Base-by-base conservation (phyloP, 2,888 invertebrate genomes). In the Amphipoea lucens region DNA sequence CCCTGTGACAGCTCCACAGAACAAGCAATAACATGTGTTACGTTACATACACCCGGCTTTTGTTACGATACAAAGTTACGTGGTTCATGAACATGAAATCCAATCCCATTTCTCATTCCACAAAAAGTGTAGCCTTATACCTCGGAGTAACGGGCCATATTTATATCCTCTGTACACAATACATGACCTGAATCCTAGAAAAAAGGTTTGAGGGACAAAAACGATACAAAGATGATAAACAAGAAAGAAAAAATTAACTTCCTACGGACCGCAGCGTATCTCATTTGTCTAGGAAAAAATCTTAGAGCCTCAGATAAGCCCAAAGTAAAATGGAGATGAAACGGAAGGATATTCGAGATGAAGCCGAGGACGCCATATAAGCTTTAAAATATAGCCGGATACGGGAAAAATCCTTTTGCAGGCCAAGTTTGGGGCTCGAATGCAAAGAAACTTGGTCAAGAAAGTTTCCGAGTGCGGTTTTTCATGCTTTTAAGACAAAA, bases 261-360 rank as follows among this genome's bases (percentile, higher is more conserved):
- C 84, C 84, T 88, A 78, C 84, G 85, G 89, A 91, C 90, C 88
- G 87, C 85, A 86, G 86, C 89, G 89, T 90, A 92, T 92, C 91
- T 92, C 92, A 94, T 94, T 94, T 94, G 91, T 94, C 93, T 91
- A 90, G 88, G 90, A 91, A 92, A 94, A 93, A 92, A 92, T 91
- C 92, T 92, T 91, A 88, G 88, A 88, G 90, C 92, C 92, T 92
- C 93, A 93, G 93, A 93, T 94, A 92, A 93, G 93, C 92, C 91
- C 91, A 93, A 93, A 94, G 94, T 94, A 95, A 95, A 95, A 95
- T 95, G 93, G 92, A 95, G 94, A 95, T 94, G 93, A 93, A 95
- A 94, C 93, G 93, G 88, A 94, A 92, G 93, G 95, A 95, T 94
- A 94, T 92, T 90, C 89, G 90, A 93, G 93, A 93, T 92, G 92